Conservation (phyloP, 2,797 vertebrate genomes). For the Sebastes taczanowskii region DNA sequence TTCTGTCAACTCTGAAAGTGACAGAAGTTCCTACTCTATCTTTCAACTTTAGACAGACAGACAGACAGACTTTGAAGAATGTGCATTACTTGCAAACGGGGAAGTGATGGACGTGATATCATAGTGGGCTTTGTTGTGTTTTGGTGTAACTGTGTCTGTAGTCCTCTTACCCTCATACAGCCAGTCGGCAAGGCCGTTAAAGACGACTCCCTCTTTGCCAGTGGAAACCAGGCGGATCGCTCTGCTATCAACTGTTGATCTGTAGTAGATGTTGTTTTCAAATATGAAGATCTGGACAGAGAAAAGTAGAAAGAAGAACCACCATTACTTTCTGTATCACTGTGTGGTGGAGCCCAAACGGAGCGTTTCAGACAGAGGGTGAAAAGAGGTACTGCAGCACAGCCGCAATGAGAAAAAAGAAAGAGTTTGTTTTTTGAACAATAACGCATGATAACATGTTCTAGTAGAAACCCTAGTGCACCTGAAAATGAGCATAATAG, state of each 20-base stretch:
- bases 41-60: not conserved
- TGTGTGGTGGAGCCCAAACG: not conserved
- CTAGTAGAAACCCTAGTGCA: not conserved
- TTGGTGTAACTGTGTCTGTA: not conserved
- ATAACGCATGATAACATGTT: not conserved
- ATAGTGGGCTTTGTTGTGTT: not conserved
- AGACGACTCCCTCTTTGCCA: constrained; percentile 92
- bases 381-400: not conserved
- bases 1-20: not conserved
- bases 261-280: constrained; percentile 99
- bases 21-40: not conserved
- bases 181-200: constrained; percentile 97
- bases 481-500: not conserved
- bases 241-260: constrained; percentile 88
- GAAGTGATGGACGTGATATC: not conserved
- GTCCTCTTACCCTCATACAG: constrained; percentile 92
- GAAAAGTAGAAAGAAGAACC: not conserved
- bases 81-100: not conserved
- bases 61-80: too few relatives aligned
- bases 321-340: not conserved
- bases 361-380: not conserved
- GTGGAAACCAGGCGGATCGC: constrained; percentile 95
- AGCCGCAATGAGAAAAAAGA: not conserved
- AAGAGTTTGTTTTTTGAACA: not conserved
- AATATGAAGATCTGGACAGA: constrained; percentile 93